phyloP scores from a whole-genome alignment of 2,797 vertebrate species.

The Merluccius polli region DNA sequence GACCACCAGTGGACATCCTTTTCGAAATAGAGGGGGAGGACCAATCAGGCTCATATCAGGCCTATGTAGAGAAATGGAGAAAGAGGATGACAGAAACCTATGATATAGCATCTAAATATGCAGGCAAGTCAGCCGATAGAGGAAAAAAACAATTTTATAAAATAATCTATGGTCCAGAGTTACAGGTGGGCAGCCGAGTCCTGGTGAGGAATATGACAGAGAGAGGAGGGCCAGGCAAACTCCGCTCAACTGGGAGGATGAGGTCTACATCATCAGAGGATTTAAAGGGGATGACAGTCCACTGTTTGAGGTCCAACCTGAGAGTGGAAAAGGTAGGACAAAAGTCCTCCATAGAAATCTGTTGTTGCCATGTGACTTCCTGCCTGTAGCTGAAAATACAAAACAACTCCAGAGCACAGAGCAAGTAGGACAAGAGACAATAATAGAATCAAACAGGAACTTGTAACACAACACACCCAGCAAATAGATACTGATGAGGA shows the following conservation, averaged over 20 bases:
- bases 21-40: background rate
- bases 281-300: no score
- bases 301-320: no score
- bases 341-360: no score
- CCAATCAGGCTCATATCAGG: background rate
- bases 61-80: background rate
- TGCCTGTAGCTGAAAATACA: background rate
- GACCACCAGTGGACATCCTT: background rate
- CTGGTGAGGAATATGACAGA: background rate
- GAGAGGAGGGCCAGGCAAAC: background rate
- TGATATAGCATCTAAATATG: background rate
- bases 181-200: no score
- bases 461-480: no score
- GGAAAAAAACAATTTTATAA: background rate
- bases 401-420: background rate
- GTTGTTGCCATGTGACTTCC: no score
- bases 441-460: no score
- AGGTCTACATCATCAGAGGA: no score
- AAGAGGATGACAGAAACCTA: background rate
- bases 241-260: no score
- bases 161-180: background rate
- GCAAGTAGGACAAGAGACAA: background rate
- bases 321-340: no score
- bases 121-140: background rate
- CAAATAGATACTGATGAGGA: no score